These are phyloP conservation scores for Bradypodion pumilum DNA, from an alignment of 2,797 vertebrate genomes.

Conservation along the genomic window DNA sequence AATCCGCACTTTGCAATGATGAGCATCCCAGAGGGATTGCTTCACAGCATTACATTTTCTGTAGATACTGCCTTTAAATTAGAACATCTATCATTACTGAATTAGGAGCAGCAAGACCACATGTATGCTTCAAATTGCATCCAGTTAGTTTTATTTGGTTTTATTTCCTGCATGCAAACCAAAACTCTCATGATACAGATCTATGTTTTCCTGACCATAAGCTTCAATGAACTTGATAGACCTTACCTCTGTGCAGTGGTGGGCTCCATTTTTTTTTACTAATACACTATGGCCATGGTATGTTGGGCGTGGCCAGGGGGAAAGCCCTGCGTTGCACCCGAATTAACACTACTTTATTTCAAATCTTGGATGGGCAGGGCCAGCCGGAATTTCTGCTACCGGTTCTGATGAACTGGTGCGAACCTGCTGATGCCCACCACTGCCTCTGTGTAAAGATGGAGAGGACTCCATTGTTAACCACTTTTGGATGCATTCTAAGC, in stretches of 20 bases:
- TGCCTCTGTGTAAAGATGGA: too few species aligned
- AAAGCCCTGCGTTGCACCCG: too few species aligned
- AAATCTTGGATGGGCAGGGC: too few species aligned
- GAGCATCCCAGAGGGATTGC: constrained; percentile 34
- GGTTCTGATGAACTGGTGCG: too few species aligned
- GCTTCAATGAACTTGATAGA: too few species aligned
- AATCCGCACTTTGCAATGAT: background rate
- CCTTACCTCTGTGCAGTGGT: too few species aligned
- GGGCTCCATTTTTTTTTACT: too few species aligned
- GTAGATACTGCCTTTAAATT: constrained; percentile 20
- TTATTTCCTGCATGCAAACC: background rate
- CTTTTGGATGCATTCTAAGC: background rate
- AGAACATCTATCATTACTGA: constrained; percentile 53
- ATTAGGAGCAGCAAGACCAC: background rate
- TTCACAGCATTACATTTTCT: constrained; percentile 18
- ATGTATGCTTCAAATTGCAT: constrained; percentile 50
- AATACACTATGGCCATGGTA: too few species aligned
- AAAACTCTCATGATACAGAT: background rate
- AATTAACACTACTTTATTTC: too few species aligned
- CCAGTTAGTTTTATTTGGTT: background rate
- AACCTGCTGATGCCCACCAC: too few species aligned
- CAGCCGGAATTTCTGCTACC: too few species aligned
- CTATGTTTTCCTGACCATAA: background rate
- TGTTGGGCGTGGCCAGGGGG: too few species aligned
- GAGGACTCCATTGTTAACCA: background rate